Base-by-base conservation (phyloP, 2,797 vertebrate genomes). In the Gallinago nigripennis region DNA sequence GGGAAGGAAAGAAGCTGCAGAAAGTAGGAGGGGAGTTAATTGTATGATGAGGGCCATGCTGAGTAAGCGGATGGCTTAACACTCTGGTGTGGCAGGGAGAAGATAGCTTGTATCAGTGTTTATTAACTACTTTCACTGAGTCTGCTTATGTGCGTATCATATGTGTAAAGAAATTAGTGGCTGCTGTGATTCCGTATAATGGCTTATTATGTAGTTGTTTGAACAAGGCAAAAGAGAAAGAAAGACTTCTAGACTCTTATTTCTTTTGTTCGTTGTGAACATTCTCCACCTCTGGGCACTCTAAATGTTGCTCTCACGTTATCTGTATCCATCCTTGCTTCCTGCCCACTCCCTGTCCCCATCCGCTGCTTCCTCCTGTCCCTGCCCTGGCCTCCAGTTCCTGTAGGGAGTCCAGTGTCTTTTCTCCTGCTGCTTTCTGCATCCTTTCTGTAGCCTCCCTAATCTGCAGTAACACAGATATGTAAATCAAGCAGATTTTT, bases 1-100 rank as follows among this genome's bases (percentile, higher is more conserved):
- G 61, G 80, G 82, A 97, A 93, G 75, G 77, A 93, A 89, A 93
- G 88, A 90, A 93, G 75, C 90, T 94, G 72, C 83, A 90, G 91
- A 93, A 91, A 70, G 89, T 79, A 53, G 41, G 77, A 95, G 92
- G 69, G 63, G 86, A 94, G 51, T 85, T 92, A 86, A 88, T 60
- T 69, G 16, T 27, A 6, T 76, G 71, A 79, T 2, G 8, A 43
- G 12, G 35, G 58, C 53, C 31, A 6, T 9, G 28, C 41, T 83
- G 77, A 78, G 56, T 41, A 79, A 48, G 30, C 1, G 2, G 50
- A 33, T 3, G 3, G 21, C 46, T 93, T 83, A 56, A 65, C 41
- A 37, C 27, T 28, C 5, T 3, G 4, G 24, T 71, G 21, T 69
- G 3, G 1, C 82, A 51, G 50, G 28, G 27, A 70, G 65, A 51